Evolutionary conservation across 2,113 vertebrate species (phyloP).

Genomic region (Recurvirostra avosetta): DNA sequence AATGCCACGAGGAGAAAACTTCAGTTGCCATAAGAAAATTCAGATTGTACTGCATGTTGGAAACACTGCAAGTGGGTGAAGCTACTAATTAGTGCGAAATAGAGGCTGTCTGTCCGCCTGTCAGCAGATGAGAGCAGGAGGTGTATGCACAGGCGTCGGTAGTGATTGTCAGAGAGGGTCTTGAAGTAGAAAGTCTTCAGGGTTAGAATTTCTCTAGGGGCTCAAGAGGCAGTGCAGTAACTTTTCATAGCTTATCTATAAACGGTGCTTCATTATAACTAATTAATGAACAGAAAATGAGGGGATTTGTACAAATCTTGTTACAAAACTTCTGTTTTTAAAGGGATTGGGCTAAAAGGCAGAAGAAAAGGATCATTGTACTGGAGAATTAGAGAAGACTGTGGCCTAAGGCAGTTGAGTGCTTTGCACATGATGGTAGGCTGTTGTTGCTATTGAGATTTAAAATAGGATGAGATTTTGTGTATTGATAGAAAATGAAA

Average conservation of each 20-base stretch:
- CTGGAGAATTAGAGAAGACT: not conserved
- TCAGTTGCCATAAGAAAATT: not conserved
- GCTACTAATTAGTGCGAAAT: not conserved
- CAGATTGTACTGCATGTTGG: not conserved
- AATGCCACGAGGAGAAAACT: not conserved
- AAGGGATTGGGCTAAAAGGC: not conserved
- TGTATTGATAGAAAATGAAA: not conserved
- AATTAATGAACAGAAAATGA: conserved; percentile 21
- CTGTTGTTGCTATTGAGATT: not conserved
- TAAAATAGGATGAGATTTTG: not conserved
- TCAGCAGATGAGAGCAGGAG: not conserved
- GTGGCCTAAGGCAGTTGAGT: not conserved
- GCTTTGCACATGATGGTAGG: not conserved
- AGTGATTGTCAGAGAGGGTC: not conserved
- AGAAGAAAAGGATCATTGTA: conserved; percentile 25
- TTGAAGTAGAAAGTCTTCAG: not conserved
- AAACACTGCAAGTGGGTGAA: not conserved
- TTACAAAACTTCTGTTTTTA: not conserved
- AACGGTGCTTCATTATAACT: not conserved
- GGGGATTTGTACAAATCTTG: not conserved
- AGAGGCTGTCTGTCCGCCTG: not conserved
- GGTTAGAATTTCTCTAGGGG: not conserved
- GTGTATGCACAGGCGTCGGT: fast-evolving
- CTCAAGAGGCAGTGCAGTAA: not conserved
- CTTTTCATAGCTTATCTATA: not conserved